Percentiles rank a stretch among this genome's conserved stretches.
Conservation (phyloP, 2,113 vertebrate species). For the Anguilla japonica region DNA sequence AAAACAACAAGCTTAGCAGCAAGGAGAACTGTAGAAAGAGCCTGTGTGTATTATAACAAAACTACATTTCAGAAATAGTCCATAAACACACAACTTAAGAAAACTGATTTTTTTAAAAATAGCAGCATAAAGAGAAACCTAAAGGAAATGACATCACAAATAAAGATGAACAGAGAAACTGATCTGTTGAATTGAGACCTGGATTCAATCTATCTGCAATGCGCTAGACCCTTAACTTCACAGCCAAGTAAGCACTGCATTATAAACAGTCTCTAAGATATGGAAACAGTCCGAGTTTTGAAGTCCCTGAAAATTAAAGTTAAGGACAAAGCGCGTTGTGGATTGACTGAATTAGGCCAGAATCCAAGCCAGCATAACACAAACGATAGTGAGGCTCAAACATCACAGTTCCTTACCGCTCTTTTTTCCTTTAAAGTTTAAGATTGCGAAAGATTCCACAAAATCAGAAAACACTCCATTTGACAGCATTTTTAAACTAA, state of each 20-base stretch:
- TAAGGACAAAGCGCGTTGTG: not conserved
- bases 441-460: not conserved
- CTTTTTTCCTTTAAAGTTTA: not conserved
- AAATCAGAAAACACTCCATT: not conserved
- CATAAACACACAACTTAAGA: too few species aligned
- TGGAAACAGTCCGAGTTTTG: not conserved
- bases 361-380: not conserved
- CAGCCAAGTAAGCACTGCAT: too few species aligned
- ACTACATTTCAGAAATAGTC: not conserved
- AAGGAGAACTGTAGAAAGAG: constrained; percentile 5
- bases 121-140: not conserved
- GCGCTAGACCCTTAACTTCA: too few species aligned
- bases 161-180: too few species aligned
- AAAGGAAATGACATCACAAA: too few species aligned
- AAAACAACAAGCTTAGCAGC: constrained; percentile 14
- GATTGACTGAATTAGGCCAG: not conserved
- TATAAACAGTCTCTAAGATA: not conserved
- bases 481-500: not conserved
- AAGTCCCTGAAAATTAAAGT: not conserved
- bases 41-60: not conserved
- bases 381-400: not conserved
- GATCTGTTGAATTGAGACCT: too few species aligned
- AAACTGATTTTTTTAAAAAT: not conserved
- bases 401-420: not conserved
- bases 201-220: too few species aligned